These are phyloP conservation scores for Crax fasciolata DNA, from an alignment of 2,797 vertebrate species.

Conservation along the genomic window DNA sequence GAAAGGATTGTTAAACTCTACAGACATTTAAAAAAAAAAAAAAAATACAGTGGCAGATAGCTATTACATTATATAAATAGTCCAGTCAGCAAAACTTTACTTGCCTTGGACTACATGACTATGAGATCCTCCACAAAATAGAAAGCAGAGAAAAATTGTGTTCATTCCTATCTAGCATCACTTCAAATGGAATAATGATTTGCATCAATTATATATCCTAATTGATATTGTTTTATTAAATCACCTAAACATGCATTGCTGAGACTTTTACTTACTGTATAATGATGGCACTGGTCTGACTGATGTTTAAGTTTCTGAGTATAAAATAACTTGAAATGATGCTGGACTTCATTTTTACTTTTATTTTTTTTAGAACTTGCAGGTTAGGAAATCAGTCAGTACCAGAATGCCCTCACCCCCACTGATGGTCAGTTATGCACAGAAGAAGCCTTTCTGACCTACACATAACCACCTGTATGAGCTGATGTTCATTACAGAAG, in stretches of 20 bases:
- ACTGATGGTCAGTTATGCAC: not conserved
- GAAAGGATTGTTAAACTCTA: constrained; percentile 37
- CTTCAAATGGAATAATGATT: not conserved
- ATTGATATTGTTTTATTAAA: not conserved
- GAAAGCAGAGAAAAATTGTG: not conserved
- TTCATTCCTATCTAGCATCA: not conserved
- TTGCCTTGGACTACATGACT: not conserved
- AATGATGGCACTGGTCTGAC: not conserved
- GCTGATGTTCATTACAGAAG: not conserved
- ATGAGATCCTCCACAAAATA: not conserved
- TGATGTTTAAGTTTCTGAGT: not conserved
- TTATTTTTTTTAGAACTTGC: not conserved
- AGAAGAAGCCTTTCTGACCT: not conserved
- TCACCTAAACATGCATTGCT: not conserved
- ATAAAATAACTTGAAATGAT: not conserved
- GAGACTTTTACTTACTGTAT: not conserved
- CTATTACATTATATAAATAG: constrained; percentile 35
- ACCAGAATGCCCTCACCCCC: not conserved
- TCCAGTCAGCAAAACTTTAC: not conserved
- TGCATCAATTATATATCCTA: not conserved
- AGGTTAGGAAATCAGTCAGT: not conserved
- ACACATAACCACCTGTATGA: not conserved
- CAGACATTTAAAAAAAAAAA: not conserved
- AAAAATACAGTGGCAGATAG: not conserved
- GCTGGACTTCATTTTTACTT: not conserved